These are phyloP conservation scores for Anguilla anguilla DNA, from an alignment of 2,797 vertebrate genomes.

Conservation along the genomic window DNA sequence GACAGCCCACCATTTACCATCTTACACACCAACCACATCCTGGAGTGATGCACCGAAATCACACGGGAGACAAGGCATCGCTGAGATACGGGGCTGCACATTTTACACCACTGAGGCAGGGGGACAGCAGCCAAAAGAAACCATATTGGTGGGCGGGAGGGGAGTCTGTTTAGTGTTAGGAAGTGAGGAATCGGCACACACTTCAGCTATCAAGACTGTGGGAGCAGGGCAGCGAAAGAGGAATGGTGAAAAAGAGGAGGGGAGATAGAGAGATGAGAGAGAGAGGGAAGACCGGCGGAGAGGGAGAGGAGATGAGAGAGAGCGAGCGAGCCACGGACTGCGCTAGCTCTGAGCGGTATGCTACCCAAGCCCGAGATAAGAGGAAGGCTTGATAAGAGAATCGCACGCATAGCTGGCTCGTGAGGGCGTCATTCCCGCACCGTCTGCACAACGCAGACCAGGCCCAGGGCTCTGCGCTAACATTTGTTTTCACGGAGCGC, in stretches of 20 bases:
- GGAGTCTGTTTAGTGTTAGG: background rate
- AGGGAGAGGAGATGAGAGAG: background rate
- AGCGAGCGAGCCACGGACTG: background rate
- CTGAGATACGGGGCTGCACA: background rate
- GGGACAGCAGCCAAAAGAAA: background rate
- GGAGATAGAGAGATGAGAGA: background rate
- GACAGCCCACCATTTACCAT: background rate
- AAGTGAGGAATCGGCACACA: background rate
- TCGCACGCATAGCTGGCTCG: background rate
- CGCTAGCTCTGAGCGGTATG: background rate
- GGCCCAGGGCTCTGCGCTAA: background rate
- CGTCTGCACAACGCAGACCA: background rate
- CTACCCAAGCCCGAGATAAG: background rate
- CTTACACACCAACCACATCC: background rate
- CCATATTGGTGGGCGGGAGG: background rate
- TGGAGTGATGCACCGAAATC: background rate
- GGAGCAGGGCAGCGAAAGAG: background rate
- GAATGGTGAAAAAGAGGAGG: background rate
- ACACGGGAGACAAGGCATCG: background rate
- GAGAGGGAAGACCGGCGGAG: background rate
- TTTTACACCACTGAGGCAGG: background rate
- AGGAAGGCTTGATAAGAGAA: background rate
- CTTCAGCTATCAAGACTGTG: background rate
- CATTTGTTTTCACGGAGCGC: background rate
- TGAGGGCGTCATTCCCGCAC: background rate